These are phyloP conservation scores for Pseudolaguvia tuberculata DNA, from an alignment of 2,113 vertebrate genomes.

Conservation along the genomic window DNA sequence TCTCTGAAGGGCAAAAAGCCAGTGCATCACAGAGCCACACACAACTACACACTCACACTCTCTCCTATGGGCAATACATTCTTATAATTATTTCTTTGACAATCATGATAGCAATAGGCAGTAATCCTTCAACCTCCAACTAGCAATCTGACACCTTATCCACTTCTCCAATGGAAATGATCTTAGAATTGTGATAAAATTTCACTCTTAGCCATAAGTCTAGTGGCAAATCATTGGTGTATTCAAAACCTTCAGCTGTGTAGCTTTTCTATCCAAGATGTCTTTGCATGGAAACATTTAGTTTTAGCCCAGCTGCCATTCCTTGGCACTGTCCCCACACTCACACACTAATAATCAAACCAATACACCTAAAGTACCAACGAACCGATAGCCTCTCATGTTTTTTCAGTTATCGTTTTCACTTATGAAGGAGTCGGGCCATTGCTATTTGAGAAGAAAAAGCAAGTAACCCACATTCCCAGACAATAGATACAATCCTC, in stretches of 20 bases:
- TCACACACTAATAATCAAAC: not conserved
- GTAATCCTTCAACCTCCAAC: too few species aligned
- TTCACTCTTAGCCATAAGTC: too few species aligned
- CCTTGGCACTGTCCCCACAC: constrained; percentile 9
- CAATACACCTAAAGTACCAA: not conserved
- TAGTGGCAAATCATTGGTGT: too few species aligned
- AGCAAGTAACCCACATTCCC: constrained; percentile 68
- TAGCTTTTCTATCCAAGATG: constrained; percentile 20
- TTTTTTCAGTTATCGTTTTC: constrained; percentile 9
- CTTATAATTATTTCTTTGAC: too few species aligned
- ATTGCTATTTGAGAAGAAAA: constrained; percentile 59
- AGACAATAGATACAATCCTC: constrained; percentile 71
- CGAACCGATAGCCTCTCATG: not conserved
- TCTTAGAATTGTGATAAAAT: too few species aligned
- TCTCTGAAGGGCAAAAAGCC: too few species aligned
- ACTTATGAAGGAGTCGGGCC: constrained; percentile 44
- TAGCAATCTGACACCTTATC: not conserved
- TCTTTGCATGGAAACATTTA: constrained; percentile 14
- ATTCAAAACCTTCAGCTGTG: constrained; percentile 26
- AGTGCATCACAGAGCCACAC: too few species aligned
- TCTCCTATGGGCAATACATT: too few species aligned
- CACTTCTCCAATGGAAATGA: too few species aligned
- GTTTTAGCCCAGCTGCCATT: constrained; percentile 10
- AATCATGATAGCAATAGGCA: too few species aligned
- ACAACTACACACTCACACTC: too few species aligned